Conservation (phyloP, 2,113 vertebrate genomes). For the Spea bombifrons region DNA sequence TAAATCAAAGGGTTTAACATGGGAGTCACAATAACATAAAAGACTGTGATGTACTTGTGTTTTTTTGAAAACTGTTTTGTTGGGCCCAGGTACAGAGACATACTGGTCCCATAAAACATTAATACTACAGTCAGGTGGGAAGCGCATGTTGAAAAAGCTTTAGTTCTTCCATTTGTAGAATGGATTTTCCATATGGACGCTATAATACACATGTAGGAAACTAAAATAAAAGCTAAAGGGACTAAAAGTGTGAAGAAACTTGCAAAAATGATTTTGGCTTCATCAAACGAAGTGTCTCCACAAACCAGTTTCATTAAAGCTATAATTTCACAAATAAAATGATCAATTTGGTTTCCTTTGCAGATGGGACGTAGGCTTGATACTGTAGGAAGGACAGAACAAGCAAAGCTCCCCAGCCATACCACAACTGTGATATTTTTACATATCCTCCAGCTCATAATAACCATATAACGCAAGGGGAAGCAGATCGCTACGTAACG, state of each 20-base stretch:
- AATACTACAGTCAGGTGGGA: constrained; percentile 8
- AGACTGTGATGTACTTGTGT: constrained; percentile 50
- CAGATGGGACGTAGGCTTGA: background rate
- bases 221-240: constrained; percentile 14
- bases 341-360: background rate
- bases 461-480: constrained; percentile 46
- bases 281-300: background rate
- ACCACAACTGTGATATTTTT: background rate
- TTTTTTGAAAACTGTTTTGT: background rate
- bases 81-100: constrained; percentile 8
- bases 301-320: background rate
- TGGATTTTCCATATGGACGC: constrained; percentile 5
- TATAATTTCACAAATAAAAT: constrained; percentile 12
- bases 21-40: background rate
- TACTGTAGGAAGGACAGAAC: background rate
- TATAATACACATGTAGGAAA: constrained; percentile 13
- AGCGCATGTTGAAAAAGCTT: constrained; percentile 9
- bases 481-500: constrained; percentile 51
- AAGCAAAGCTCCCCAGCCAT: background rate
- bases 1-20: constrained; percentile 24
- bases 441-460: constrained; percentile 42
- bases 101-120: constrained; percentile 9
- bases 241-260: constrained; percentile 3
- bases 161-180: background rate
- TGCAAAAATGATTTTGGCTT: background rate